These are phyloP conservation scores for Paguma larvata DNA, from an alignment of 2,797 vertebrate genomes.

Conservation along the genomic window DNA sequence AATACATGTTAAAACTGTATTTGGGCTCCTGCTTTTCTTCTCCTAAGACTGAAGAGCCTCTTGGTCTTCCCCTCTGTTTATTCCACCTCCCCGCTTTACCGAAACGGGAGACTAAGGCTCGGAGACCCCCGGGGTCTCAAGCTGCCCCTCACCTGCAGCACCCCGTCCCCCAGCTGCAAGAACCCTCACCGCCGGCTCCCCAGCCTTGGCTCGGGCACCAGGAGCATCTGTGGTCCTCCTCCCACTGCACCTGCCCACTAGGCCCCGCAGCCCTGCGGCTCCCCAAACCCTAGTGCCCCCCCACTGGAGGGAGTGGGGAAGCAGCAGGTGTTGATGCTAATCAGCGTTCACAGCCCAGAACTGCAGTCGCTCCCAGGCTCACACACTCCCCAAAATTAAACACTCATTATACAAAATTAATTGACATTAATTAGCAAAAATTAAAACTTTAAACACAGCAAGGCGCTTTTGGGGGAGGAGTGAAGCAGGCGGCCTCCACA, in stretches of 20 bases:
- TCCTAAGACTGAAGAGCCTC: slow-evolving; percentile 61
- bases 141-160: slow-evolving; percentile 48
- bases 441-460: slow-evolving; percentile 90
- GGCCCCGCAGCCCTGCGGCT: slow-evolving; percentile 72
- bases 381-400: slow-evolving; percentile 89
- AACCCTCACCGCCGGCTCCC: background rate
- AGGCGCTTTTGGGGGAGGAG: slow-evolving; percentile 86
- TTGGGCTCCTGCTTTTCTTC: slow-evolving; percentile 63
- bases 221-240: slow-evolving; percentile 77
- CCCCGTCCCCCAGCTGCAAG: slow-evolving; percentile 32
- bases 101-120: slow-evolving; percentile 8
- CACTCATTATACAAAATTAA: slow-evolving; percentile 91
- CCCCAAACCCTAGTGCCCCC: slow-evolving; percentile 73
- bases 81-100: slow-evolving; percentile 42
- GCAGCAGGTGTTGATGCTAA: slow-evolving; percentile 91
- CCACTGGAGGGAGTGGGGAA: slow-evolving; percentile 83
- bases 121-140: background rate
- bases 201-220: slow-evolving; percentile 5
- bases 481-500: slow-evolving; percentile 77
- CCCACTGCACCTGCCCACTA: slow-evolving; percentile 76
- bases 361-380: slow-evolving; percentile 87
- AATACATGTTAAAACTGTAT: slow-evolving; percentile 62
- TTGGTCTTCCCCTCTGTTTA: slow-evolving; percentile 44
- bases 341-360: slow-evolving; percentile 89
- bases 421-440: slow-evolving; percentile 91